phyloP scores from a whole-genome alignment of 2,113 vertebrate species.

The Lepus timidus region DNA sequence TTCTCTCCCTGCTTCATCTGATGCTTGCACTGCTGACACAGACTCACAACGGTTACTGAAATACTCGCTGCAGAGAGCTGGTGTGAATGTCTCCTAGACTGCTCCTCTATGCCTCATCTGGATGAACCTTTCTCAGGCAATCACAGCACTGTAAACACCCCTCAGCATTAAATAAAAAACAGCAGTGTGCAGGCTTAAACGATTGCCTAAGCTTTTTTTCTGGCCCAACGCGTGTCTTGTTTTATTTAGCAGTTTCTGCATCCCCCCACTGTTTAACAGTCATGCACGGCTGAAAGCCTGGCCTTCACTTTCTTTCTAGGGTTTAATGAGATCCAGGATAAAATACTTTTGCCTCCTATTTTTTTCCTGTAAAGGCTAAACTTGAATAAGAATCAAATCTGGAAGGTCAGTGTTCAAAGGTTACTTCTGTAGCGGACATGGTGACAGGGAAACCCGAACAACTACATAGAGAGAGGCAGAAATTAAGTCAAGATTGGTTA shows the following conservation, averaged over 20 bases:
- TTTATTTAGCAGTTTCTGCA: slow-evolving; percentile 81
- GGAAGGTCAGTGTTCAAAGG: slow-evolving; percentile 71
- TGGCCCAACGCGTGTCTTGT: slow-evolving; percentile 65
- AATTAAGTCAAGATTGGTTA: slow-evolving; percentile 62
- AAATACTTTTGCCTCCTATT: slow-evolving; percentile 21
- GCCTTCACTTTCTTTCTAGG: slow-evolving; percentile 19
- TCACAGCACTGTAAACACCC: slow-evolving; percentile 67
- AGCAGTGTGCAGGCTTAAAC: slow-evolving; percentile 71
- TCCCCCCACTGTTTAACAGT: slow-evolving; percentile 76
- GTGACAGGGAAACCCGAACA: slow-evolving; percentile 35
- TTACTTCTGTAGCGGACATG: not conserved
- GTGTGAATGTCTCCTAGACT: slow-evolving; percentile 64
- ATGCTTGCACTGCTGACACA: slow-evolving; percentile 66
- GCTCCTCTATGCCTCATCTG: slow-evolving; percentile 58
- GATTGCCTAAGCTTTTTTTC: slow-evolving; percentile 65
- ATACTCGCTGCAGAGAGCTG: slow-evolving; percentile 68
- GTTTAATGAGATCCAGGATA: slow-evolving; percentile 62
- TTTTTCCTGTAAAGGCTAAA: slow-evolving; percentile 53
- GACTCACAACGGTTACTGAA: slow-evolving; percentile 73
- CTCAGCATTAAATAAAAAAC: slow-evolving; percentile 76
- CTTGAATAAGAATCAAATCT: slow-evolving; percentile 53
- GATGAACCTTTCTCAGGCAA: slow-evolving; percentile 78
- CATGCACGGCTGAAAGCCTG: slow-evolving; percentile 33
- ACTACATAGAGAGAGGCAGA: slow-evolving; percentile 33
- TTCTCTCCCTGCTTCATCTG: slow-evolving; percentile 56